These are phyloP conservation scores for Rhynchophorus ferrugineus DNA, from an alignment of 1,140 invertebrate species.

Conservation along the genomic window DNA sequence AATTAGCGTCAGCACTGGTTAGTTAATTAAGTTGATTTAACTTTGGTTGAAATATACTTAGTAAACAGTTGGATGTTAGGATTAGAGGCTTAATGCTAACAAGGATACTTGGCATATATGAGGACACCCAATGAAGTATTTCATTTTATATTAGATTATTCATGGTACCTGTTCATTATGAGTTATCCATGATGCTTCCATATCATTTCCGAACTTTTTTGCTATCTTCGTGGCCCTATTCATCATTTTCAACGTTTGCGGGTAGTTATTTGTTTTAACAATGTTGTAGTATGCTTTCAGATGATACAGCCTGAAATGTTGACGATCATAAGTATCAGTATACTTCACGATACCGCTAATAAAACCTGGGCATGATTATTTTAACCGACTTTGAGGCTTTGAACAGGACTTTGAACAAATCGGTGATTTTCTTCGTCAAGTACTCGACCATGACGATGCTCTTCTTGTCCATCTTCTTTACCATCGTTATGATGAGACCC, in stretches of 20 bases:
- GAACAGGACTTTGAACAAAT: constrained; percentile 36
- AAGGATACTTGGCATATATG: too few relatives aligned
- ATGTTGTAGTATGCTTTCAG: constrained; percentile 39
- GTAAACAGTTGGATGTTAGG: too few relatives aligned
- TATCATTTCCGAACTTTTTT: constrained; percentile 22
- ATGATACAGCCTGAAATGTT: constrained; percentile 38
- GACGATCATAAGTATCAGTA: neutral
- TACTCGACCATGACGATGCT: constrained; percentile 32
- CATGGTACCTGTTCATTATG: constrained; percentile 30
- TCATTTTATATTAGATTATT: too few relatives aligned
- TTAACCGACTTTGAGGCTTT: constrained; percentile 23
- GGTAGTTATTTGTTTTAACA: constrained; percentile 34
- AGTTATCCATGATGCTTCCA: constrained; percentile 27
- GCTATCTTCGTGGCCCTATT: constrained; percentile 22
- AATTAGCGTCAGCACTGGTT: too few relatives aligned
- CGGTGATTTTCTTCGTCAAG: constrained; percentile 11
- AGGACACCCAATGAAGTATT: too few relatives aligned
- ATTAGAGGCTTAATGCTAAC: too few relatives aligned
- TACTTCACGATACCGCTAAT: neutral
- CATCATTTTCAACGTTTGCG: constrained; percentile 27
- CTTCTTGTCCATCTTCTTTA: constrained; percentile 41
- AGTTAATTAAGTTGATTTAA: too few relatives aligned
- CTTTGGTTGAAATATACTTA: too few relatives aligned
- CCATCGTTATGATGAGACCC: constrained; percentile 40
- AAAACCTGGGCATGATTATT: constrained; percentile 35